Percentiles rank a stretch among this genome's conserved stretches.
phyloP scores from a whole-genome alignment of 2,797 vertebrate genomes.

The Percopsis omiscomaycus region DNA sequence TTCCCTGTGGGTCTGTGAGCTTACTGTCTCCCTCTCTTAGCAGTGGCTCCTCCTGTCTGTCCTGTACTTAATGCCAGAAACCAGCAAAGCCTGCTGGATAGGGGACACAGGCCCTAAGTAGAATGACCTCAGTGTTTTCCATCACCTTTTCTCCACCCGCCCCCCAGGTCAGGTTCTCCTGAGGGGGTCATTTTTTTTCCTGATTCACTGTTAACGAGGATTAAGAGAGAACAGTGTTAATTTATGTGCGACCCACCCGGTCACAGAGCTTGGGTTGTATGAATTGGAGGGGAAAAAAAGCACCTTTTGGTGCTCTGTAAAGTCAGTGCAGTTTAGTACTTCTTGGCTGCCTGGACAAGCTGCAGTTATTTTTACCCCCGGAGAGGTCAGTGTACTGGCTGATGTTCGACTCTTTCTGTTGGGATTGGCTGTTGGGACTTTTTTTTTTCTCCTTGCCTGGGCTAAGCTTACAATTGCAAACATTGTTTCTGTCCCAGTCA shows the following conservation, averaged over 20 bases:
- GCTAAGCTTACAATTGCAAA: background rate
- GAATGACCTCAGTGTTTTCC: slow-evolving; percentile 56
- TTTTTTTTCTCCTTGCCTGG: background rate
- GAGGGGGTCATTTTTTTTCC: slow-evolving; percentile 18
- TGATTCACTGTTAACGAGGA: slow-evolving; percentile 46
- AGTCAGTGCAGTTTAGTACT: slow-evolving; percentile 14
- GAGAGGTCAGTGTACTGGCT: slow-evolving; percentile 8
- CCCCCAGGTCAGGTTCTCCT: slow-evolving; percentile 7
- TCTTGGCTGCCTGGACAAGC: slow-evolving; percentile 11
- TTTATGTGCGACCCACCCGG: slow-evolving; percentile 44
- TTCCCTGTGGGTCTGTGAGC: slow-evolving; percentile 39
- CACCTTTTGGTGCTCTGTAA: slow-evolving; percentile 19
- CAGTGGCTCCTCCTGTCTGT: background rate
- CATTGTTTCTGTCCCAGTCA: background rate
- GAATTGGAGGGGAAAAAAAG: slow-evolving; percentile 13
- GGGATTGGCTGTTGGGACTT: background rate
- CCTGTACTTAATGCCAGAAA: background rate
- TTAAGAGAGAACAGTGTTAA: slow-evolving; percentile 36
- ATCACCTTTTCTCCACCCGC: slow-evolving; percentile 14
- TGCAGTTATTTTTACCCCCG: slow-evolving; percentile 5
- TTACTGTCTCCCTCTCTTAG: slow-evolving; percentile 9
- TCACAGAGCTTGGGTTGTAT: slow-evolving; percentile 24
- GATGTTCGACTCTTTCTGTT: slow-evolving; percentile 4
- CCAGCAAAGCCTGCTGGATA: too few species aligned
- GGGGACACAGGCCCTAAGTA: slow-evolving; percentile 24